Base-by-base conservation (phyloP, 2,797 vertebrate species). In the Halcyon chelicuti region DNA sequence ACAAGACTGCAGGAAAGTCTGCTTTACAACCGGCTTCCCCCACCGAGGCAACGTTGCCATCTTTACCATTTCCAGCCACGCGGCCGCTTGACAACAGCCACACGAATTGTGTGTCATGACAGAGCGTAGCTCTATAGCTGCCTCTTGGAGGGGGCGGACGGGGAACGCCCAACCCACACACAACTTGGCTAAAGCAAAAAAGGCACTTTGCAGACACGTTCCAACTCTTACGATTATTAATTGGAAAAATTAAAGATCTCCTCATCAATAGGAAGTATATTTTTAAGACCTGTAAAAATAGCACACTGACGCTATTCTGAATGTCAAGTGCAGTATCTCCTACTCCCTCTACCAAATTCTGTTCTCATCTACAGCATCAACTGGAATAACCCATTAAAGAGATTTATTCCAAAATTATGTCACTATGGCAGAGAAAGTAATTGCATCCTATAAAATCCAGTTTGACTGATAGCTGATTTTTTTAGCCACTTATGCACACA, bases 251-350 rank as follows among this genome's bases (percentile, higher is more conserved):
- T 52, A 73, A 80, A 61, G 12, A 35, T n/a, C 39, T 73, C 44
- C 25, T 75, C 33, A 89, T 60, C 65, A 82, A 54, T 15, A 47
- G 21, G 57, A 94, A 67, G 40, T 7, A 3, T 70, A 73, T 94
- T 93, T 86, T 87, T 89, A 40, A 78, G 90, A 91, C 37, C 28
- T 15, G 10, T 28, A 79, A 63, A 70, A 90, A 88, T 52, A 91
- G 73, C 44, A 78, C 47, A 55, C 33, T 78, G 81, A 79, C 10
- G 0, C 60, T 90, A 60, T 4, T 23, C 37, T 44, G n/a, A 94
- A 70, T 0, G 1, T 66, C 75, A 91, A 83, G 60, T 5, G 13
- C 46, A 44, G 31, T 14, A 66, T 57, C 57, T 89, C 62, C 52
- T 70, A 39, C 72, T 61, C 93, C n/a, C 17, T 25, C 40, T 61